Conservation (phyloP, 2,888 invertebrate genomes). For the Pristionchus exspectatus region DNA sequence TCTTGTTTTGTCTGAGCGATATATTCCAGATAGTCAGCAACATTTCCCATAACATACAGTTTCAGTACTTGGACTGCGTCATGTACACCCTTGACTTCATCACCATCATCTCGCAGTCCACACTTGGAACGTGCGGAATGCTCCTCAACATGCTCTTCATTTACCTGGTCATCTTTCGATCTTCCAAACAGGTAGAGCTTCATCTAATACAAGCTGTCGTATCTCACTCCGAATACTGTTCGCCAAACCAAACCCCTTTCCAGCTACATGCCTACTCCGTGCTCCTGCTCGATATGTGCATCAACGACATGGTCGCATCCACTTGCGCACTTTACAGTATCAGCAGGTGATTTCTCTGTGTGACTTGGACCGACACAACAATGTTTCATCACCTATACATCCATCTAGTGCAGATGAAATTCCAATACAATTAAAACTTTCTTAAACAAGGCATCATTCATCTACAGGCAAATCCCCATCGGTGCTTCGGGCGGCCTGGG, state of each 20-base stretch:
- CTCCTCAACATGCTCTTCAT: constrained; percentile 20
- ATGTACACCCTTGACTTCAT: constrained; percentile 31
- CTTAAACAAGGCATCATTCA: neutral
- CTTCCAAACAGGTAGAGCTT: constrained; percentile 17
- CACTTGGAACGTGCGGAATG: neutral
- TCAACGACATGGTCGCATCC: constrained; percentile 33
- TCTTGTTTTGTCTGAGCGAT: no score
- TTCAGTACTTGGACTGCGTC: no score
- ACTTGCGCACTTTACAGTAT: constrained; percentile 30
- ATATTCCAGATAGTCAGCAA: no score
- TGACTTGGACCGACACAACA: neutral
- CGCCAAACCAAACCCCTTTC: neutral
- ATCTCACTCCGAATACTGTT: neutral
- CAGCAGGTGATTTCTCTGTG: neutral
- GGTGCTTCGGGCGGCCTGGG: constrained; percentile 4
- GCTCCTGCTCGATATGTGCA: constrained; percentile 34
- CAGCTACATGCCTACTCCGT: constrained; percentile 41
- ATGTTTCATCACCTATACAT: neutral
- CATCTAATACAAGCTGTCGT: neutral
- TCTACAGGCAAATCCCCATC: constrained; percentile 37
- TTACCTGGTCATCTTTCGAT: neutral
- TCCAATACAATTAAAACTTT: neutral
- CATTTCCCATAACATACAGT: no score
- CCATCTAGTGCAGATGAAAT: neutral
- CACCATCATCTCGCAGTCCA: constrained; percentile 20